These are phyloP conservation scores for Toxotes lorentzi DNA, from an alignment of 2,797 vertebrate genomes.

Conservation along the genomic window DNA sequence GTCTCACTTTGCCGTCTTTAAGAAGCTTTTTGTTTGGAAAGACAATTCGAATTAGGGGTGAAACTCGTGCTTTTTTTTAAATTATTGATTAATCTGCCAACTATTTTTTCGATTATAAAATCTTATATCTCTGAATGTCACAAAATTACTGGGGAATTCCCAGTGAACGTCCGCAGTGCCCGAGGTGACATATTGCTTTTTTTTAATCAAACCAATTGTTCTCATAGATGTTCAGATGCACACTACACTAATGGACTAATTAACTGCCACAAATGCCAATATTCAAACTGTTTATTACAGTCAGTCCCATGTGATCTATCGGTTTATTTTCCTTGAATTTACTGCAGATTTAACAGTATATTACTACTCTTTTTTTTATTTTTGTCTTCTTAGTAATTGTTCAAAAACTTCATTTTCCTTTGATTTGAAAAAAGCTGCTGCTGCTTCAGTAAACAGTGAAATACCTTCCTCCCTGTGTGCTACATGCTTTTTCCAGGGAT, in stretches of 20 bases:
- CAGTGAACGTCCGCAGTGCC: too few relatives aligned
- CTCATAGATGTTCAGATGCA: too few relatives aligned
- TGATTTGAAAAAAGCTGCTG: background rate
- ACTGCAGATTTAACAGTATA: background rate
- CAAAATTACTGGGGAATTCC: too few relatives aligned
- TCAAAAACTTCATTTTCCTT: background rate
- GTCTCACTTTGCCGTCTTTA: background rate
- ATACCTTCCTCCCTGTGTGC: background rate
- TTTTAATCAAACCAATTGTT: background rate
- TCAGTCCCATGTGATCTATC: background rate
- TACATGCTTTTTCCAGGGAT: background rate
- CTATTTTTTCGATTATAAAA: too few relatives aligned
- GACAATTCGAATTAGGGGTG: too few relatives aligned
- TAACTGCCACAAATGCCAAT: background rate
- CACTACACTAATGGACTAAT: background rate
- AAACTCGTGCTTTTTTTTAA: too few relatives aligned
- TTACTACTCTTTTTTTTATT: background rate
- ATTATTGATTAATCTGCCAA: too few relatives aligned
- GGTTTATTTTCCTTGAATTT: background rate
- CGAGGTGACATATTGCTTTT: background rate
- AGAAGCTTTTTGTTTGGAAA: background rate
- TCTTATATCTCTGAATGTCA: too few relatives aligned
- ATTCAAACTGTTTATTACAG: background rate
- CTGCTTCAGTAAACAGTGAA: constrained; percentile 7
- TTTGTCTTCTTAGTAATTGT: background rate